Evolutionary conservation across 2,888 invertebrate species (phyloP), one percentile per base, ranked within the genome.

Genomic region (Leucozona laternaria): DNA sequence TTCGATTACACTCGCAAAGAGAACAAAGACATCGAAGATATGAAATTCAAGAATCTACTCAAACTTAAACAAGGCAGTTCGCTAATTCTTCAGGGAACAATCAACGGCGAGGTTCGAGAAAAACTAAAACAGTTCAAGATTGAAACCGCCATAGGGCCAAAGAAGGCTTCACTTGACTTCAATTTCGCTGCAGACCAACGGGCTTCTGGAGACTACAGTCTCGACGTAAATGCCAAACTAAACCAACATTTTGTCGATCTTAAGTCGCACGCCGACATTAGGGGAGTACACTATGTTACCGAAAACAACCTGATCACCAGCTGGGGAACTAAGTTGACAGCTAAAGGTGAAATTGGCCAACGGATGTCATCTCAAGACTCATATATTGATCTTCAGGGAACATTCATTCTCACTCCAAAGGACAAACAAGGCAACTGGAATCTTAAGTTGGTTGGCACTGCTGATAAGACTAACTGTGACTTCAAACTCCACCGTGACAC

Each of bases 51-150:
- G 0, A 89, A 90, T 10, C 79, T 86, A 4, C 0, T 91, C 0
- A 50, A 53, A 6, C 25, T 91, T 3, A 86, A 88, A 3, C 84
- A 91, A 10, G 88, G 89, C 10, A 82, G 88, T 11, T 88, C 88
- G 11, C 68, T 75, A 4, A 37, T 90, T 2, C 88, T 88, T 1
- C 82, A 89, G 7, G 64, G 90, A 0, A 90, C 94, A 81, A 88
- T 95, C 0, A 94, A 95, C 70, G 94, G 94, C 0, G 94, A 95
- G 88, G 88, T 94, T 0, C 94, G 94, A 4, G 93, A 93, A 0
- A 95, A 95, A 77, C 93, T 93, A 62, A 55, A 95, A 0, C 93
- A 94, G 37, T 91, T 94, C 28, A 95, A 95, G 1, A 68, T 95
- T 0, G 94, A 94, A 84, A 93, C 94, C 0, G 92, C 93, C 40